Percentiles rank a stretch among this genome's conserved stretches.
Conservation (phyloP, 2,888 invertebrate species). For the Scaptomyza cyrtandrae region DNA sequence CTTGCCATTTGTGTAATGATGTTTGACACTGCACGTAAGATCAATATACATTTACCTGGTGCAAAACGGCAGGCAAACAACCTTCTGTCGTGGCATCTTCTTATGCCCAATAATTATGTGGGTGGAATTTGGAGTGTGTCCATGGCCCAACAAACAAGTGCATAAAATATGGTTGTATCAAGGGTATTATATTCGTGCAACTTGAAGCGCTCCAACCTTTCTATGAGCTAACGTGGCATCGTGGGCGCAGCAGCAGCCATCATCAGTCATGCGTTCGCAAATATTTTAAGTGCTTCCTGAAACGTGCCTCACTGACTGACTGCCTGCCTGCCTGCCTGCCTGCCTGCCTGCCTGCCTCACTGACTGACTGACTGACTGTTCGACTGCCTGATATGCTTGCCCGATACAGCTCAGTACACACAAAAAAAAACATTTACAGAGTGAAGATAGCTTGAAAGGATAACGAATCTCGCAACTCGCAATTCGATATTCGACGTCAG, state of each 20-base stretch:
- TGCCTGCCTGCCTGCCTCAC: background rate
- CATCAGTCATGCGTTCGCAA: slow-evolving; percentile 79
- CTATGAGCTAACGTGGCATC: slow-evolving; percentile 22
- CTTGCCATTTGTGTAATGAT: slow-evolving; percentile 53
- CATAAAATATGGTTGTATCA: slow-evolving; percentile 62
- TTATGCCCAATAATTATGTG: slow-evolving; percentile 57
- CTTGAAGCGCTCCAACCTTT: slow-evolving; percentile 20
- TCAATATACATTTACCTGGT: slow-evolving; percentile 55
- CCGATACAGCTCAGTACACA: background rate
- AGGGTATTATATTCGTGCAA: slow-evolving; percentile 35
- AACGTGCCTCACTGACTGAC: slow-evolving; percentile 59
- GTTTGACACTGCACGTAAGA: slow-evolving; percentile 37
- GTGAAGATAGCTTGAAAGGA: slow-evolving; percentile 42
- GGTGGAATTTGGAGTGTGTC: slow-evolving; percentile 60
- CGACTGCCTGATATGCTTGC: slow-evolving; percentile 5
- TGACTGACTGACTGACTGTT: background rate
- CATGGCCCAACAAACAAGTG: slow-evolving; percentile 49
- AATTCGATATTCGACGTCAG: slow-evolving; percentile 34
- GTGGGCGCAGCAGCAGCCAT: slow-evolving; percentile 50
- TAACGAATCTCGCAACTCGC: slow-evolving; percentile 26
- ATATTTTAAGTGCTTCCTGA: slow-evolving; percentile 79
- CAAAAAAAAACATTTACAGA: background rate
- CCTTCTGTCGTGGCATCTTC: slow-evolving; percentile 12
- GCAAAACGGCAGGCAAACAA: slow-evolving; percentile 13
- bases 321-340: slow-evolving; percentile 35